Base-by-base conservation (phyloP, 1,140 invertebrate genomes). In the Metopolophium dirhodum region DNA sequence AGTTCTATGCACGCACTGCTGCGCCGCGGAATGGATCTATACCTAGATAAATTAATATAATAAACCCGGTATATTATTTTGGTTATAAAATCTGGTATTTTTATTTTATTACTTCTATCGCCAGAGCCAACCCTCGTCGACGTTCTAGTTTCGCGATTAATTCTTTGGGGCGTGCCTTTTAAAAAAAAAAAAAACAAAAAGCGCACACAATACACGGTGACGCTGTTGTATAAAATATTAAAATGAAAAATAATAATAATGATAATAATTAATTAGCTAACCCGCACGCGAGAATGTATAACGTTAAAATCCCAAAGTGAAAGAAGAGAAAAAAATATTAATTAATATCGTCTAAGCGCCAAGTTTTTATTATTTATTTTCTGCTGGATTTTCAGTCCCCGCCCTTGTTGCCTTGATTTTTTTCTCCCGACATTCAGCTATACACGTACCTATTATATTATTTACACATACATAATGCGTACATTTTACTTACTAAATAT, bases 281-380 rank as follows among this genome's bases (percentile, higher is more conserved):
- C n/a, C 49, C 26, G 45, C 41, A 47, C 41, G 85, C 47, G 87
- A 54, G 49, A 88, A 87, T 47, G 45, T 87, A 85, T 85, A 85
- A 85, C 41, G 83, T 23, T n/a, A 20, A 88, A 88, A 88, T 88
- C 49, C 86, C 20, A 7, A 51, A 88, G 47, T 22, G 47, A 88
- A 88, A 88, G 83, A 86, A 41, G 22, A 51, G 26, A 49, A 51
- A 88, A 51, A 88, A 54, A 22, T 51, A 88, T 88, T 88, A 88
- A 88, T 88, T 88, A 51, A 51, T 88, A 23, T 22, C 86, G 86
- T 88, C 30, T 35, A 47, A 35, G 86, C 45, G 47, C 85, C 85
- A 87, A 88, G 86, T 88, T 88, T 88, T 88, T 88, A 14, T 88
- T 35, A 51, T 51, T 88, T 51, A 86, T 88, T 88, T 88, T 51